phyloP scores from a whole-genome alignment of 2,797 vertebrate genomes.

The Chaunax sp. region DNA sequence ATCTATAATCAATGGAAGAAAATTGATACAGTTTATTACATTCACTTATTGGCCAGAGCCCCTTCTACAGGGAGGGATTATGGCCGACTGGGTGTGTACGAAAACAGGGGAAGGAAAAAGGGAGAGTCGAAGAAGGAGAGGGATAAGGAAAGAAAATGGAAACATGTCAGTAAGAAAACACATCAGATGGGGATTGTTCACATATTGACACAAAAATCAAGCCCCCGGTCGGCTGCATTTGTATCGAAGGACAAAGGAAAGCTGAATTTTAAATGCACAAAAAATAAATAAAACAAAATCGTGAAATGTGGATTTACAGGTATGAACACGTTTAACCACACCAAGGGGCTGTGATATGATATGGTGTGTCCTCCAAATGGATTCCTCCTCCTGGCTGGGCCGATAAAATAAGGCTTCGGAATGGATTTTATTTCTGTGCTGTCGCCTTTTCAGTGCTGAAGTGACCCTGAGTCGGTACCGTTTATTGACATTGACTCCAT shows the following conservation, averaged over 20 bases:
- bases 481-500: constrained; percentile 75
- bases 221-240: constrained; percentile 37
- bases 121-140: constrained; percentile 66
- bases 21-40: constrained; percentile 76
- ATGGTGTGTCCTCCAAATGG: constrained; percentile 64
- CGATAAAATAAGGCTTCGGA: constrained; percentile 74
- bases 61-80: constrained; percentile 76
- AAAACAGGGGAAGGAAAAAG: constrained; percentile 62
- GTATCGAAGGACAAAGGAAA: constrained; percentile 51
- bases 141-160: constrained; percentile 73
- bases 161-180: constrained; percentile 70
- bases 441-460: constrained; percentile 61
- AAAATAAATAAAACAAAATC: constrained; percentile 25
- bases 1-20: constrained; percentile 76
- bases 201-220: constrained; percentile 30
- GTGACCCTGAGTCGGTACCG: constrained; percentile 58
- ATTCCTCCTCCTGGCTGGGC: constrained; percentile 66
- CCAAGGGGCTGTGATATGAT: constrained; percentile 55
- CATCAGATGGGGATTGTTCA: constrained; percentile 50
- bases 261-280: constrained; percentile 49
- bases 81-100: constrained; percentile 78
- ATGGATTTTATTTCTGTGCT: constrained; percentile 71
- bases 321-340: constrained; percentile 60
- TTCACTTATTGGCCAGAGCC: constrained; percentile 74
- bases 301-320: constrained; percentile 60